Evolutionary conservation across 1,140 invertebrate species (phyloP).

Genomic region (Trachymyrmex cornetzi): DNA sequence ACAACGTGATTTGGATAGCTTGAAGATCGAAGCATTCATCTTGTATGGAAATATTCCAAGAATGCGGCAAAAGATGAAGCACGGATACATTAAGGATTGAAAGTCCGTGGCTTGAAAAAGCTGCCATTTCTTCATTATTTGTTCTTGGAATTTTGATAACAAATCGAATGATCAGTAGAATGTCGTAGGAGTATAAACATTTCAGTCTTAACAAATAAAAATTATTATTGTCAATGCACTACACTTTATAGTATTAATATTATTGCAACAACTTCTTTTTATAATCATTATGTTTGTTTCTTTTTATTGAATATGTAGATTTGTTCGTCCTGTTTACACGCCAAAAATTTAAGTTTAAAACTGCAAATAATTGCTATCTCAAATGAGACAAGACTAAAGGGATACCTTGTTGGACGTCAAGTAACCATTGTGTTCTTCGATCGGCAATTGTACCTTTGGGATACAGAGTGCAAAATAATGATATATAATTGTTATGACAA

Average conservation of each 20-base stretch:
- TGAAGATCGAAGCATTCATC: conserved; percentile 20
- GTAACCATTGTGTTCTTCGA: conserved; percentile 27
- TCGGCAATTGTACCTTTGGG: neutral
- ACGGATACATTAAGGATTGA: conserved; percentile 61
- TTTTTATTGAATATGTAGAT: neutral
- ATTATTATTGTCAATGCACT: neutral
- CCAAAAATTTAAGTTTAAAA: neutral
- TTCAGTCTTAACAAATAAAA: neutral
- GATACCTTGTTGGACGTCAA: conserved; percentile 4
- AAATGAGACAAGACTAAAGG: neutral
- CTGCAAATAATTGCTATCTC: neutral
- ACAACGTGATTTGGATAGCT: conserved; percentile 28
- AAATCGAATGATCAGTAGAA: neutral
- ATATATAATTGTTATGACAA: conserved; percentile 8
- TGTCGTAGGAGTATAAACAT: neutral
- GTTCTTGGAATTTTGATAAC: neutral
- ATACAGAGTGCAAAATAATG: neutral
- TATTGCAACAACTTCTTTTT: neutral
- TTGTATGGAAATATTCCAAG: conserved; percentile 74
- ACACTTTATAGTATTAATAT: neutral
- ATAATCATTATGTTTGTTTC: neutral
- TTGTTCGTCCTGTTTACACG: neutral
- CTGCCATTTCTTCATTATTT: conserved; percentile 47
- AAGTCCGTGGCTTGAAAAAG: conserved; percentile 57
- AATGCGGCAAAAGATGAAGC: conserved; percentile 64